Evolutionary conservation across 2,888 invertebrate species (phyloP), one percentile per base, ranked within the genome.

Genomic region (Ichneumoninae sp.): DNA sequence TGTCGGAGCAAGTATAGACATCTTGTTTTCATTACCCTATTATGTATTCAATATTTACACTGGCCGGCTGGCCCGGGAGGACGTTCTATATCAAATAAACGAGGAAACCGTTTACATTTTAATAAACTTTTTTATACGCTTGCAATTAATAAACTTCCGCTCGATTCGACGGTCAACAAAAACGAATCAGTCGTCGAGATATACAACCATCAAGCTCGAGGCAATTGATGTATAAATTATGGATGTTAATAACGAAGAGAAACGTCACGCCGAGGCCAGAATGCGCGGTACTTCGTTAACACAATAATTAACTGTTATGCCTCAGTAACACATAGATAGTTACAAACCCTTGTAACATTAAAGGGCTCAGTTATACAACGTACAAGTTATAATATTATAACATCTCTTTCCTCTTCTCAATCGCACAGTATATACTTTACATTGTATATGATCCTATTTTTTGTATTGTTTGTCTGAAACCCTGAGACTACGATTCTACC

Each of bases 401-500:
- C 84, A 78, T 83, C 66, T 85, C 74, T 80, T 70, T 50, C 44
- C 65, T 50, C 40, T 75, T 73, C 26, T 73, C 70, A 40, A 40
- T 77, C 77, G 80, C 60, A 74, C 68, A 68, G 63, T 71, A 76
- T 81, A 79, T 81, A 69, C 86, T 87, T 89, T 88, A 83, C 78
- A 88, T 89, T 88, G 87, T 88, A 81, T 88, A 88, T 74, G 85
- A 88, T 86, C 88, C 87, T 89, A 90, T 85, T 71, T 89, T 88
- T 90, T 83, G 77, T 83, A 87, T 83, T 83, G 74, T 89, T 89
- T 88, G 77, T 89, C 88, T 90, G 89, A 87, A 91, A 92, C 90
- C 92, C 91, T 92, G 92, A 92, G 91, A 91, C 90, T 91, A 92
- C 88, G 87, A 92, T 91, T 90, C 90, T 90, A 92, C 88, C 86